Conservation (phyloP, 64 coral and sea anemone genomes). For the Actinia tenebrosa region DNA sequence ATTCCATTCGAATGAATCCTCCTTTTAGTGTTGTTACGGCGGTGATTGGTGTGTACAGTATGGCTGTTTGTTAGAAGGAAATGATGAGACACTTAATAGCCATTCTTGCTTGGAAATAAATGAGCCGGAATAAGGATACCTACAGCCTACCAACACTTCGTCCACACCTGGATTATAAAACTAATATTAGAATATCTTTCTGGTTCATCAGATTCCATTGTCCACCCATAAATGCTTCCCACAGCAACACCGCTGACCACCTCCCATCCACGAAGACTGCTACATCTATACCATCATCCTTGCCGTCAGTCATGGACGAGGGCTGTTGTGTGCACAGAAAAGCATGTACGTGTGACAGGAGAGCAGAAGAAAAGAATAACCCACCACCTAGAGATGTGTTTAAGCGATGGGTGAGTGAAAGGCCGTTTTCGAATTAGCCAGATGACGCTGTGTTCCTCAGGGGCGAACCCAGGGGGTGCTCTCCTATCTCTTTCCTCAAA, state of each 20-base stretch:
- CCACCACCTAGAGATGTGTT: neutral
- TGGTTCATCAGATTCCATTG: neutral
- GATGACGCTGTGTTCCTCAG: no score
- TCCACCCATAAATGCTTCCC: neutral
- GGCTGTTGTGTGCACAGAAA: neutral
- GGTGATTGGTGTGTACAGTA: no score
- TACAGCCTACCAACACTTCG: no score
- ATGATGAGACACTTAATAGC: no score
- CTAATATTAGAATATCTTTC: neutral
- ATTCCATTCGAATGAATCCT: no score
- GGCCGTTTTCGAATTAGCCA: no score
- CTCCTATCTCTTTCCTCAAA: no score
- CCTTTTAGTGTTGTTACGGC: no score
- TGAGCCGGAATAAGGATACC: no score
- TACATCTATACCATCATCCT: neutral
- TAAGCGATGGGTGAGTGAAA: neutral
- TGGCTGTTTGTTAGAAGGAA: no score
- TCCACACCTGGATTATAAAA: neutral
- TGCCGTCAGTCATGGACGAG: neutral
- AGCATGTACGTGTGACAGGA: neutral
- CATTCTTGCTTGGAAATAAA: no score
- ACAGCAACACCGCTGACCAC: neutral
- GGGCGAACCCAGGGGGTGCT: no score
- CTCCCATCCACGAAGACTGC: neutral
- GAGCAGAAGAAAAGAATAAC: neutral